phyloP scores from a whole-genome alignment of 2,888 invertebrate species.

The Crematogaster levior region DNA sequence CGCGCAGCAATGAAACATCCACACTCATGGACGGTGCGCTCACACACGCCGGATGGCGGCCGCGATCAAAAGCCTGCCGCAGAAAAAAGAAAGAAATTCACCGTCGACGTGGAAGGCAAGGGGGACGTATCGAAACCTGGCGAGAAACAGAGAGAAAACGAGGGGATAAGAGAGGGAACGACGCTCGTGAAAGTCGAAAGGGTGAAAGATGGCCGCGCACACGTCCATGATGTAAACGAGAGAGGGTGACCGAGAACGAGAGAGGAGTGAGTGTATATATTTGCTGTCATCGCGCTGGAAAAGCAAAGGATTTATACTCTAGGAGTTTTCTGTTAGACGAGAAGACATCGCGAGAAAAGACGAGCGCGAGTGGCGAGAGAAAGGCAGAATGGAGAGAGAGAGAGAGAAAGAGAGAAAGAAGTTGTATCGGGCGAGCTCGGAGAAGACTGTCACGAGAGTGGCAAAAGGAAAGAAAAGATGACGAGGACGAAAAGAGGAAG shows the following conservation, averaged over 20 bases:
- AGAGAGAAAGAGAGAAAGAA: background rate
- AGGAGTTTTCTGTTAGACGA: conserved; percentile 37
- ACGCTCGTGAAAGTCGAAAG: conserved; percentile 36
- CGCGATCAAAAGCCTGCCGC: conserved; percentile 50
- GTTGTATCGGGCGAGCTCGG: conserved; percentile 20
- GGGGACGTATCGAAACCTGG: conserved; percentile 33
- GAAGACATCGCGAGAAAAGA: background rate
- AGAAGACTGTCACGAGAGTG: conserved; percentile 46
- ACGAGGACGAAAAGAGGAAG: conserved; percentile 10
- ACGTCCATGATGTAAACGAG: conserved; percentile 7
- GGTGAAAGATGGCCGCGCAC: conserved; percentile 38
- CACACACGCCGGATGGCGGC: conserved; percentile 11
- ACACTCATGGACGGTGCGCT: conserved; percentile 1
- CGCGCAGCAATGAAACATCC: conserved; percentile 42
- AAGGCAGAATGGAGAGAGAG: conserved; percentile 1
- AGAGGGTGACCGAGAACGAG: conserved; percentile 20
- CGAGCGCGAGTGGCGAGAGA: conserved; percentile 7
- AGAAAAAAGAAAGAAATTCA: conserved; percentile 36
- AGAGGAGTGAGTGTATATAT: conserved; percentile 34
- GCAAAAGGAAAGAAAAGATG: conserved; percentile 35
- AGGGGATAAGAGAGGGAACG: conserved; percentile 5
- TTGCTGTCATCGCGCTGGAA: conserved; percentile 48
- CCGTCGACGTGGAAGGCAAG: conserved; percentile 11
- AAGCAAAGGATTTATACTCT: conserved; percentile 41
- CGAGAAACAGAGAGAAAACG: conserved; percentile 31